Conservation (phyloP, 2,797 vertebrate genomes). For the Enteromius thamalakanensis region DNA sequence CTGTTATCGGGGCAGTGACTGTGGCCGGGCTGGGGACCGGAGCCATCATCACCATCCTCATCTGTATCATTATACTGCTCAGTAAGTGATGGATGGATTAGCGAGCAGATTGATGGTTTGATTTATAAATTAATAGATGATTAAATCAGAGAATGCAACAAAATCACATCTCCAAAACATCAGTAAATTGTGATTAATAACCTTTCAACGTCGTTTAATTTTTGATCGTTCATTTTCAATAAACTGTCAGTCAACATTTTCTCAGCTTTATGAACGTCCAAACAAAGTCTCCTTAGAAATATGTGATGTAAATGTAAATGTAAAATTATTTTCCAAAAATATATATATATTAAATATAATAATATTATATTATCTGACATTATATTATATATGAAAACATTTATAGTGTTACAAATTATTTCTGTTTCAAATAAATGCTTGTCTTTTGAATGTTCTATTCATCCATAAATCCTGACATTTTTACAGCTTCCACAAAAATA, state of each 20-base stretch:
- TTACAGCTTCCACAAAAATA: background rate
- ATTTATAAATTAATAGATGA: slow-evolving; percentile 21
- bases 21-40: slow-evolving; percentile 93
- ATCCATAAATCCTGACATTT: background rate
- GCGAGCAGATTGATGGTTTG: background rate
- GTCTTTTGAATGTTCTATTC: background rate
- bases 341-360: background rate
- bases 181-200: slow-evolving; percentile 26
- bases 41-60: slow-evolving; percentile 93
- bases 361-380: background rate
- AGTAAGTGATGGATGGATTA: slow-evolving; percentile 72
- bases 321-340: too few relatives aligned
- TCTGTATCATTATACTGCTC: slow-evolving; percentile 93
- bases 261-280: background rate
- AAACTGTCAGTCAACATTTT: slow-evolving; percentile 14
- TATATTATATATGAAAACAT: background rate
- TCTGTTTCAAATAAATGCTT: background rate
- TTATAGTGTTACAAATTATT: background rate
- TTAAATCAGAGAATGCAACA: slow-evolving; percentile 18
- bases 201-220: slow-evolving; percentile 11
- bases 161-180: slow-evolving; percentile 11
- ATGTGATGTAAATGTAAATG: background rate
- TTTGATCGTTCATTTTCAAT: background rate
- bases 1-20: slow-evolving; percentile 87
- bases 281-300: background rate